A percentile compares a stretch with the other conserved stretches of the same genome.
Conservation (phyloP, 2,797 vertebrate species). For the Brachyrhaphis roseni region DNA sequence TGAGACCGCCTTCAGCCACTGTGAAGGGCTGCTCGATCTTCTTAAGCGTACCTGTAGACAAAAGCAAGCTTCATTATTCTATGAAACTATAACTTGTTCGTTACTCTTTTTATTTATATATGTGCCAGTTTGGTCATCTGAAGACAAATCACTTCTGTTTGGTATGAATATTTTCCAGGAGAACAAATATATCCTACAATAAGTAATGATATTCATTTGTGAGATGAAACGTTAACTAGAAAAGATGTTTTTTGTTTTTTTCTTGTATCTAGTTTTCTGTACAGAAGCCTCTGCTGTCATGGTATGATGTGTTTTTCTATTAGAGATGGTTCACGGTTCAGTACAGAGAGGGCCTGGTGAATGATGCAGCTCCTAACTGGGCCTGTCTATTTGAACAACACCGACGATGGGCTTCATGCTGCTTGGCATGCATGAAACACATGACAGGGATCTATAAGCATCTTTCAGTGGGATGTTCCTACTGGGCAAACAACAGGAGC, state of each 20-base stretch:
- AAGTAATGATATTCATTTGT: background rate
- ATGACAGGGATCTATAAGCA: background rate
- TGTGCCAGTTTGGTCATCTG: constrained; percentile 1
- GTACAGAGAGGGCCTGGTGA: constrained; percentile 6
- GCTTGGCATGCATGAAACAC: constrained; percentile 24
- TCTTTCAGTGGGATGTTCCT: background rate
- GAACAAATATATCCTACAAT: background rate
- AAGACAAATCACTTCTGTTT: background rate
- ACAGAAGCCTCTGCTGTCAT: constrained; percentile 18
- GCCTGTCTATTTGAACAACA: constrained; percentile 11
- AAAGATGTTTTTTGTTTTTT: constrained; percentile 8
- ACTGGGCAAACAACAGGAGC: background rate
- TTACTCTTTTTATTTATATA: background rate
- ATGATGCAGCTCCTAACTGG: constrained; percentile 11
- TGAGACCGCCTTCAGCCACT: constrained; percentile 55
- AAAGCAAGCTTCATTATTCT: constrained; percentile 7
- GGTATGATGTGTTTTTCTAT: constrained; percentile 39
- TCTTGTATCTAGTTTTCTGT: background rate
- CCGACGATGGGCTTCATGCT: constrained; percentile 4
- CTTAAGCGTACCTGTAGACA: constrained; percentile 68
- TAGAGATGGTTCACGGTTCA: constrained; percentile 45
- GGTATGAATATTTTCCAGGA: background rate
- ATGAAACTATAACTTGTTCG: background rate
- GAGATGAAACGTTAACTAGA: background rate
- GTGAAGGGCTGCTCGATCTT: constrained; percentile 59